Evolutionary conservation across 2,113 vertebrate genomes (phyloP).

Genomic region (Nothocercus julius): DNA sequence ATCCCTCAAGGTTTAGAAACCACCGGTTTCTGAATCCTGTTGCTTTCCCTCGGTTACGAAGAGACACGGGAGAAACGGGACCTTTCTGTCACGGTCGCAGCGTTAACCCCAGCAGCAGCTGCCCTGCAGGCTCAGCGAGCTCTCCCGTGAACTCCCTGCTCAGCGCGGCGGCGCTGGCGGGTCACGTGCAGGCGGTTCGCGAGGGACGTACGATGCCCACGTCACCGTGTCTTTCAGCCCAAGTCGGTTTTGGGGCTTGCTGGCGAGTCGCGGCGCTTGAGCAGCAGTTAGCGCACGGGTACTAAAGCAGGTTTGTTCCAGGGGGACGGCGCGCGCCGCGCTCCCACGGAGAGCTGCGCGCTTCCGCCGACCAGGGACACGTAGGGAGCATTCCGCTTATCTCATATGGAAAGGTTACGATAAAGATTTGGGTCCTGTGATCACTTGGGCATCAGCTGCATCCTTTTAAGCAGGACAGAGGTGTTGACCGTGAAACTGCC

Average conservation of each 20-base stretch:
- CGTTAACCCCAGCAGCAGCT: not conserved
- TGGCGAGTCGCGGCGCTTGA: constrained; percentile 19
- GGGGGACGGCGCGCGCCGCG: not conserved
- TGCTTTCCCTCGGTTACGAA: not conserved
- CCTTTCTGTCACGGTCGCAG: not conserved
- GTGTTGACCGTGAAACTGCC: not conserved
- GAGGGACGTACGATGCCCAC: constrained; percentile 16
- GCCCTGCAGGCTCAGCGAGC: not conserved
- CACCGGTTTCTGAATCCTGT: not conserved
- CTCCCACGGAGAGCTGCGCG: not conserved
- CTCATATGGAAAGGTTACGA: not conserved
- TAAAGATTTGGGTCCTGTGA: not conserved
- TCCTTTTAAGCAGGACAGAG: not conserved
- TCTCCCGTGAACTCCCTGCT: not conserved
- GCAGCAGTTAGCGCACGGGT: not conserved
- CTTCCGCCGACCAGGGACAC: not conserved
- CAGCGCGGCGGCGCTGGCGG: not conserved
- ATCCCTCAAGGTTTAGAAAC: not conserved
- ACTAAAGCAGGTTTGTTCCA: not conserved
- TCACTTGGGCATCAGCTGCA: not conserved
- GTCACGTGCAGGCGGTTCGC: not conserved
- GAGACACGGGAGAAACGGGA: not conserved
- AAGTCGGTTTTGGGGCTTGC: not conserved
- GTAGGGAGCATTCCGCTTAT: not conserved
- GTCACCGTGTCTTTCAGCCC: not conserved